A percentile compares a stretch with the other conserved stretches of the same genome.
Evolutionary conservation across 2,888 invertebrate species (phyloP).

Genomic region (Platypus cylindrus): DNA sequence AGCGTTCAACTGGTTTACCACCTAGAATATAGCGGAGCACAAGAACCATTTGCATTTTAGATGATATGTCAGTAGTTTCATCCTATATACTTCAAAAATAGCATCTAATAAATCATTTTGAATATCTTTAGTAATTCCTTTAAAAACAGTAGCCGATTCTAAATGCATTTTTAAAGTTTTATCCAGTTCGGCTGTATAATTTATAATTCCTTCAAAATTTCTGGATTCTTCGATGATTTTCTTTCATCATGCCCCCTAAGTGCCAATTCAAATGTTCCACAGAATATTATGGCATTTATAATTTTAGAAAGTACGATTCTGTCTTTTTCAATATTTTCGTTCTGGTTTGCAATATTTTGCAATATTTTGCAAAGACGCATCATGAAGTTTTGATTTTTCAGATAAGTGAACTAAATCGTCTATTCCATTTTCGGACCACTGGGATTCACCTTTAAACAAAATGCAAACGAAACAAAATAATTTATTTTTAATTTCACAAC

Average conservation of each 20-base stretch:
- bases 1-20: slow-evolving; percentile 17
- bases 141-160: slow-evolving; percentile 10
- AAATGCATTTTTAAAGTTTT: slow-evolving; percentile 11
- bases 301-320: too few species aligned
- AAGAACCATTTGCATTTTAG: slow-evolving; percentile 19
- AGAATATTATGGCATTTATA: too few species aligned
- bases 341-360: too few species aligned
- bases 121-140: slow-evolving; percentile 11
- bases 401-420: slow-evolving; percentile 4
- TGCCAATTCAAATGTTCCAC: too few species aligned
- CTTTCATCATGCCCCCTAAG: too few species aligned
- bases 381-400: too few species aligned
- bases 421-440: slow-evolving; percentile 6
- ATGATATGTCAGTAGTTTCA: slow-evolving; percentile 23
- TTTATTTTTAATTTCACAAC: slow-evolving; percentile 4
- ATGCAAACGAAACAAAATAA: slow-evolving; percentile 9
- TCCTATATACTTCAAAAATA: slow-evolving; percentile 19
- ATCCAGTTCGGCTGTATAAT: slow-evolving; percentile 11
- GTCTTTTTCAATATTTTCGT: too few species aligned
- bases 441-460: slow-evolving; percentile 5
- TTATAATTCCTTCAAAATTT: slow-evolving; percentile 10
- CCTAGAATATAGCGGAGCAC: slow-evolving; percentile 21
- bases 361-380: too few species aligned
- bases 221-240: slow-evolving; percentile 9
- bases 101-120: slow-evolving; percentile 14